Evolutionary conservation across 92 coral and sea anemone species (phyloP).

Genomic region (Epizoanthus rinbou): DNA sequence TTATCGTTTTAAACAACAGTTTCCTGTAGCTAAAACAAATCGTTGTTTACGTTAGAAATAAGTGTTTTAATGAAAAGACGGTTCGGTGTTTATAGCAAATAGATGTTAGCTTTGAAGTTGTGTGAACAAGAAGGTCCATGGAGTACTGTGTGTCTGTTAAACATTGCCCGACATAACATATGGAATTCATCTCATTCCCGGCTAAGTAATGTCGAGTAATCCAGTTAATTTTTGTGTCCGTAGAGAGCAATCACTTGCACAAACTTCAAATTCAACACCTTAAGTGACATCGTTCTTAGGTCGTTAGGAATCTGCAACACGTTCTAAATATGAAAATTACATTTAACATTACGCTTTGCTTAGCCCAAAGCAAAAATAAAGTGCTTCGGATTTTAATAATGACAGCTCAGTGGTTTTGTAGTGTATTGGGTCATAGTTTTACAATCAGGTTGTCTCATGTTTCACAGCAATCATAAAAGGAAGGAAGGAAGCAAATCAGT

Average conservation of each 20-base stretch:
- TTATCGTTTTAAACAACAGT: conserved; percentile 29
- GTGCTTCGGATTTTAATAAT: too few species aligned
- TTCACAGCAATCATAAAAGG: background rate
- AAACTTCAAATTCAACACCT: background rate
- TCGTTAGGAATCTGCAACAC: too few species aligned
- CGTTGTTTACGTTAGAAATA: conserved; percentile 12
- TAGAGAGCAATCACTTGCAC: background rate
- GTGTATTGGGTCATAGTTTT: too few species aligned
- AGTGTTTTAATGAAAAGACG: background rate
- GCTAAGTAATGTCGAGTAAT: background rate
- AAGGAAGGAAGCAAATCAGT: background rate
- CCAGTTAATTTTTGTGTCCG: conserved; percentile 9
- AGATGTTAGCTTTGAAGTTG: conserved; percentile 8
- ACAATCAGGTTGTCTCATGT: too few species aligned
- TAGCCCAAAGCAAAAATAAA: too few species aligned
- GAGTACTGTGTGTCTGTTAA: background rate
- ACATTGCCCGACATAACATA: conserved; percentile 19
- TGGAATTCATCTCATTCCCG: conserved; percentile 15
- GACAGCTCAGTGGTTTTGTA: too few species aligned
- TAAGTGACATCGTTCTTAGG: background rate
- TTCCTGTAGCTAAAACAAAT: conserved; percentile 37
- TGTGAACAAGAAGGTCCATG: background rate
- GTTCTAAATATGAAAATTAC: background rate
- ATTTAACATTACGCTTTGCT: conserved; percentile 9
- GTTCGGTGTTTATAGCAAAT: background rate